Base-by-base conservation (phyloP, 2,113 vertebrate genomes). In the Hydrochoerus hydrochaeris region DNA sequence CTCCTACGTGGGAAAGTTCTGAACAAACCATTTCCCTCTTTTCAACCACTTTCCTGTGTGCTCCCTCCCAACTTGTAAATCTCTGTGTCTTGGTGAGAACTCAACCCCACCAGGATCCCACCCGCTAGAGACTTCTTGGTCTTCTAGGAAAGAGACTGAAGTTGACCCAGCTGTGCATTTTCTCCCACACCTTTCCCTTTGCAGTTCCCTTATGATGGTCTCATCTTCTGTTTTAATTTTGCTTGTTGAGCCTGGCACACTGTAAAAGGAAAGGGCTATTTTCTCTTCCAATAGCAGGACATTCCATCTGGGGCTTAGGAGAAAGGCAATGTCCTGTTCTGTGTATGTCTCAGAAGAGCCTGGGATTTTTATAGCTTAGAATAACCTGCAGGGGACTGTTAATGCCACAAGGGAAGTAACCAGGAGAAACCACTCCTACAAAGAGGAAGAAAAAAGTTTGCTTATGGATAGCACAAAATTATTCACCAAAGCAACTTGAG, bases 261-360 rank as follows among this genome's bases (percentile, higher is more conserved):
- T 16, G 71, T 46, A 57, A 73, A 38, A 92, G 46, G 81, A 91
- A 91, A 84, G 63, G 54, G 28, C 67, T 54, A 22, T 82, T 84
- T 91, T 88, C n/a, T 87, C 35, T 93, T 86, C 58, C 57, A 77
- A 90, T 28, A 38, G 85, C 57, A n/a, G 67, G 83, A 86, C 58
- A 12, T 87, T 77, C 67, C 87, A 88, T 62, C n/a, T 77, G 75
- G 63, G 22, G 91, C 82, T 88, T n/a, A 77, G 52, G 52, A 93
- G 87, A 69, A 88, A 46, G 30, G 32, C n/a, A 83, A 84, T 67
- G 54, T 87, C 94, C 82, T 90, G 83, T 84, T 95, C 41, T 46
- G n/a, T 28, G 8, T 77, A 73, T 58, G 30, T 20, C 38, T 6
- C 52, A 78, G 58, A 80, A 83, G 82, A 75, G 65, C 24, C 91